A percentile compares a stretch with the other conserved stretches of the same genome.
These are phyloP conservation scores for Carcina quercana DNA, from an alignment of 2,888 invertebrate species.

Conservation along the genomic window DNA sequence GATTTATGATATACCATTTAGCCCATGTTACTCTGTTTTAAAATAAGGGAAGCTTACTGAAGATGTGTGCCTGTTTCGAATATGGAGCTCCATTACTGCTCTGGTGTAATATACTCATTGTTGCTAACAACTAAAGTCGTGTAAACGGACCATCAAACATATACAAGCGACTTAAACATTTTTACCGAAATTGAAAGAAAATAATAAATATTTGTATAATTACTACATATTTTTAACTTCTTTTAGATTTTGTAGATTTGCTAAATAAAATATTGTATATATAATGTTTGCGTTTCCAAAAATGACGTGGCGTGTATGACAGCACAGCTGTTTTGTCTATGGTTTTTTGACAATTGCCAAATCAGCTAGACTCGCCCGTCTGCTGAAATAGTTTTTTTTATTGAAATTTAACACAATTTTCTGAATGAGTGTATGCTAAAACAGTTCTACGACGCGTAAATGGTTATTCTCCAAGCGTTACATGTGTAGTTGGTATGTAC, in stretches of 20 bases:
- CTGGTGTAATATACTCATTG: too few species aligned
- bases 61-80: too few species aligned
- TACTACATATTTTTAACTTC: not conserved
- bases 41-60: too few species aligned
- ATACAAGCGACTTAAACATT: too few species aligned
- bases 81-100: too few species aligned
- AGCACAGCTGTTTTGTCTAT: slow-evolving; percentile 64
- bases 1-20: too few species aligned
- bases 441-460: slow-evolving; percentile 25
- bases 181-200: slow-evolving; percentile 13
- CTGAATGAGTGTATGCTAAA: slow-evolving; percentile 46
- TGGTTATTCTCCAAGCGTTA: slow-evolving; percentile 26
- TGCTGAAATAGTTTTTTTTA: slow-evolving; percentile 30
- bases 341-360: slow-evolving; percentile 67
- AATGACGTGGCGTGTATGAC: slow-evolving; percentile 71
- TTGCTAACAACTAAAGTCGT: not conserved
- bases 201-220: not conserved
- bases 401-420: slow-evolving; percentile 26
- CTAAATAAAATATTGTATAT: not conserved
- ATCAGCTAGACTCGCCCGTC: slow-evolving; percentile 57
- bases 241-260: not conserved
- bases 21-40: too few species aligned
- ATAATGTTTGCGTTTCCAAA: slow-evolving; percentile 37
- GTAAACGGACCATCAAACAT: not conserved
- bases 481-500: slow-evolving; percentile 33